These are phyloP conservation scores for Mandrillus leucophaeus DNA, from an alignment of 2,113 vertebrate genomes.

Conservation along the genomic window DNA sequence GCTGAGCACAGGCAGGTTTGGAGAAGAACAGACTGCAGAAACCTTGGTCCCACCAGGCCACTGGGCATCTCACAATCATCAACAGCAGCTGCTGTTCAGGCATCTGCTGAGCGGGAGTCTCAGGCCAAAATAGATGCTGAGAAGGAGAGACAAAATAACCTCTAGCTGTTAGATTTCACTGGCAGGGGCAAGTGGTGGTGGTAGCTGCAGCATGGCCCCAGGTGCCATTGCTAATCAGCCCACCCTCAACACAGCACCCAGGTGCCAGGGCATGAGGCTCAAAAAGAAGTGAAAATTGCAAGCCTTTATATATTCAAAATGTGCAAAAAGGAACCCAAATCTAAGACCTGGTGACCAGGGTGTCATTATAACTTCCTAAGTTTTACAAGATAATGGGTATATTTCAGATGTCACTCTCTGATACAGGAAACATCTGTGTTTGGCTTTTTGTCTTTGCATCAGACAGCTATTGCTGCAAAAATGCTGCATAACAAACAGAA, in stretches of 20 bases:
- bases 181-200: not conserved
- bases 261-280: not conserved
- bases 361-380: not conserved
- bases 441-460: not conserved
- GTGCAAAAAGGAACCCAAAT: not conserved
- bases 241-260: fast-evolving
- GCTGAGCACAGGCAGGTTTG: not conserved
- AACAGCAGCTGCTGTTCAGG: not conserved
- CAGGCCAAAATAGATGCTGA: not conserved
- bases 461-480: not conserved
- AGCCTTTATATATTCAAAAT: not conserved
- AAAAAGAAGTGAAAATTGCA: not conserved
- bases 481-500: not conserved
- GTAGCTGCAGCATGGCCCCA: fast-evolving
- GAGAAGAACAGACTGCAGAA: not conserved
- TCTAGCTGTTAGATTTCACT: not conserved
- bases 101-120: not conserved
- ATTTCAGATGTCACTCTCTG: not conserved
- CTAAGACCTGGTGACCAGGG: not conserved
- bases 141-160: not conserved
- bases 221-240: not conserved
- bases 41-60: not conserved
- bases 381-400: not conserved
- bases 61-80: not conserved
- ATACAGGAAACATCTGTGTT: not conserved